Conservation (phyloP, 2,797 vertebrate genomes). For the Dryobates pubescens region DNA sequence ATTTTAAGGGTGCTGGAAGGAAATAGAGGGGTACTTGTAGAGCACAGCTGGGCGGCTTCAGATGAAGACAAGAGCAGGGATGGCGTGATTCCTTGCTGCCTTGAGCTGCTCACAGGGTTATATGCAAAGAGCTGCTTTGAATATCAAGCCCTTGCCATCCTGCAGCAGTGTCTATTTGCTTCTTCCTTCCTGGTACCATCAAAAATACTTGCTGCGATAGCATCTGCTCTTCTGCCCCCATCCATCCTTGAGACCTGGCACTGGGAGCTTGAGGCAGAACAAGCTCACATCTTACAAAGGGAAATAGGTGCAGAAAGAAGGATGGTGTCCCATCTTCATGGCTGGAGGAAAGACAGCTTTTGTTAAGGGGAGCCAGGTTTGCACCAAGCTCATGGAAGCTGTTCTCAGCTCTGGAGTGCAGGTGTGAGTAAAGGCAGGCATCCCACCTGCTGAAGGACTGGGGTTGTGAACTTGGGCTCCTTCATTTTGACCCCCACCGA, state of each 20-base stretch:
- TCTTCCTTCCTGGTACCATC: neutral
- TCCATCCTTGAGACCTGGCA: neutral
- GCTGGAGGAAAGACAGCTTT: neutral
- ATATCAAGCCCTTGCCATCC: neutral
- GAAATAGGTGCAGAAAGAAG: neutral
- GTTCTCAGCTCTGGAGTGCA: neutral
- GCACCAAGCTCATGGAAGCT: neutral
- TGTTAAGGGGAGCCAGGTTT: neutral
- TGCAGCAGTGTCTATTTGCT: neutral
- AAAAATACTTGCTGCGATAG: neutral
- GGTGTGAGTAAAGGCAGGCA: neutral
- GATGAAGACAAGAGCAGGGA: neutral
- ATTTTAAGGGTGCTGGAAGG: conserved; percentile 37
- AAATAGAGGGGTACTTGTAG: conserved; percentile 37
- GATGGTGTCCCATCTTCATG: neutral
- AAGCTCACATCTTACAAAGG: neutral
- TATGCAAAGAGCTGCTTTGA: neutral
- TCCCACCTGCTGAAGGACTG: neutral
- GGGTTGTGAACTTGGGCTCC: neutral
- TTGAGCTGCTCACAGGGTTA: conserved; percentile 3
- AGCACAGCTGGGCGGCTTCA: conserved; percentile 51
- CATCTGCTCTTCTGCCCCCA: neutral
- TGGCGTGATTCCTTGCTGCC: neutral
- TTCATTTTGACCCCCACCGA: neutral
- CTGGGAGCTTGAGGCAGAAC: fast-evolving